Percentiles rank a stretch among this genome's conserved stretches.
Conservation (phyloP, 1,140 invertebrate species). For the Temnothorax nylanderi region DNA sequence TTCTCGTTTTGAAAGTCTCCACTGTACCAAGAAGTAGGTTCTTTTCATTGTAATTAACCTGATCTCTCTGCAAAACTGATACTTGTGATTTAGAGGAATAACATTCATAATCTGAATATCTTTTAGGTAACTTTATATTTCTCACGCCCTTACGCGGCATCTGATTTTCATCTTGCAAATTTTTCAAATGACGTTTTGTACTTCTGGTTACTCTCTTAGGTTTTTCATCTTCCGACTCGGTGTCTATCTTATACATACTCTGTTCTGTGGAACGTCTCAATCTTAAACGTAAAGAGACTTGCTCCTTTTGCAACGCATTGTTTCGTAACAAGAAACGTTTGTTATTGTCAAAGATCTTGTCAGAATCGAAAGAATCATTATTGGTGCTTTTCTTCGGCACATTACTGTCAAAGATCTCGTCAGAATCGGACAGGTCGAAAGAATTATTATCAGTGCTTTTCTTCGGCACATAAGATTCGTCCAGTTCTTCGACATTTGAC, state of each 20-base stretch:
- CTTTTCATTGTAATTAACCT: conserved; percentile 53
- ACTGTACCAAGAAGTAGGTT: conserved; percentile 12
- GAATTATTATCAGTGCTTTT: background rate
- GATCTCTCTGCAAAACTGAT: conserved; percentile 10
- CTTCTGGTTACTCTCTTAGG: conserved; percentile 5
- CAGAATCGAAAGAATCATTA: background rate
- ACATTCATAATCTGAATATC: conserved; percentile 43
- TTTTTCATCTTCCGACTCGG: conserved; percentile 39
- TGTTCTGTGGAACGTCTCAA: conserved; percentile 74
- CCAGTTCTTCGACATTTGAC: background rate
- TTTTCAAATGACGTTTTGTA: background rate
- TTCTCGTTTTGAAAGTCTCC: background rate
- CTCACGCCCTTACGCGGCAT: background rate
- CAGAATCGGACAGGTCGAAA: background rate
- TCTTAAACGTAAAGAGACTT: conserved; percentile 63
- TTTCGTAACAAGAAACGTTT: background rate
- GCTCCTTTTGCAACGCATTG: conserved; percentile 16
- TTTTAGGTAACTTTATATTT: conserved; percentile 41
- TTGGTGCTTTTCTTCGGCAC: too few relatives aligned
- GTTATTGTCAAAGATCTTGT: background rate
- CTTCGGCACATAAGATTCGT: background rate
- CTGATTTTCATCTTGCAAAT: conserved; percentile 19
- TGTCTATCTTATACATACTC: conserved; percentile 74
- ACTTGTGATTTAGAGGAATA: background rate
- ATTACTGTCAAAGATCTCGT: background rate